Evolutionary conservation across 2,113 vertebrate genomes (phyloP).

Genomic region (Neodon shergylaensis): DNA sequence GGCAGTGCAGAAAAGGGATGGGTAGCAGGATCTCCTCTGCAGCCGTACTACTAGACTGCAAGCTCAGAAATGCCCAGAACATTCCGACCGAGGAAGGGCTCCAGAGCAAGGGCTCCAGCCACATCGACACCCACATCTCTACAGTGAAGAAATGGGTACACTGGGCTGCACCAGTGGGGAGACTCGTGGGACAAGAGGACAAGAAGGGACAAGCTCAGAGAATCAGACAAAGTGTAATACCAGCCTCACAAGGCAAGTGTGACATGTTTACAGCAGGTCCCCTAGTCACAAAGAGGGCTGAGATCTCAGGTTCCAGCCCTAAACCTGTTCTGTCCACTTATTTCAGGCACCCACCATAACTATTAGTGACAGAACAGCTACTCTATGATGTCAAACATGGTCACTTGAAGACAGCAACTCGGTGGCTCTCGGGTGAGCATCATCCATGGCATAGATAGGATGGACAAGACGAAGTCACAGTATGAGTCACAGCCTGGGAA

Average conservation of each 20-base stretch:
- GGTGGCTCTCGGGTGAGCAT: neutral
- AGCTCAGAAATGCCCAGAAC: neutral
- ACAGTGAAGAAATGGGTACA: neutral
- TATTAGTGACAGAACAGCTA: neutral
- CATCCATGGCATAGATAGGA: neutral
- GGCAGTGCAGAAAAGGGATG: neutral
- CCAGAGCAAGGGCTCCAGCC: fast-evolving
- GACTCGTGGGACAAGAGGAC: neutral
- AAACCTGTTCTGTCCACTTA: neutral
- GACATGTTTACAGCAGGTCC: fast-evolving
- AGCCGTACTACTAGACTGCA: neutral
- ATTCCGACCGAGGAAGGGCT: fast-evolving
- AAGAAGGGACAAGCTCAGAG: neutral
- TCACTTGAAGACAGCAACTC: neutral
- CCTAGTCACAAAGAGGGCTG: no score
- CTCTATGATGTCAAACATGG: neutral
- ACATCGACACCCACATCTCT: neutral
- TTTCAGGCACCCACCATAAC: neutral
- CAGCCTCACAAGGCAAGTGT: neutral
- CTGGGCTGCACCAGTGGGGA: neutral
- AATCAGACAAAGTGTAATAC: fast-evolving
- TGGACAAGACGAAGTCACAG: neutral
- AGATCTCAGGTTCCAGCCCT: neutral
- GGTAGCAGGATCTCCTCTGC: neutral
- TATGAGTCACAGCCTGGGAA: neutral